These are phyloP conservation scores for Myopa tessellatipennis DNA, from an alignment of 2,888 invertebrate genomes.

Conservation along the genomic window DNA sequence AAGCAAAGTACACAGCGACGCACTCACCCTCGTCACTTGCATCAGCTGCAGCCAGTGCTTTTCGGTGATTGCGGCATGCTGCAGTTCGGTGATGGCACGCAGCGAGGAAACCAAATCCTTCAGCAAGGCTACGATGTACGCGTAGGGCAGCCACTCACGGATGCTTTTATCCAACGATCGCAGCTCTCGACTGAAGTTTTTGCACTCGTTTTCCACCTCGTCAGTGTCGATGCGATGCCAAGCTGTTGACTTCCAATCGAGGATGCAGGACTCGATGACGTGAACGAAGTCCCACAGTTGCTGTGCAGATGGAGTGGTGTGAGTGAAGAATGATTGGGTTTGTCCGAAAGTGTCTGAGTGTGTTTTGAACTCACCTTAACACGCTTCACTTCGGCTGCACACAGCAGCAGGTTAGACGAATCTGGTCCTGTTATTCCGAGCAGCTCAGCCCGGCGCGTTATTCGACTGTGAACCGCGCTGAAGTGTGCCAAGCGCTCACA, in stretches of 20 bases:
- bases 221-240: slow-evolving; percentile 97
- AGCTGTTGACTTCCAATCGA: slow-evolving; percentile 92
- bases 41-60: slow-evolving; percentile 96
- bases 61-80: slow-evolving; percentile 94
- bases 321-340: background rate
- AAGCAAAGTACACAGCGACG: background rate
- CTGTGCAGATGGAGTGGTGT: slow-evolving; percentile 60
- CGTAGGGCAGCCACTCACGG: slow-evolving; percentile 83
- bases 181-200: slow-evolving; percentile 89
- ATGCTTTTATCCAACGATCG: slow-evolving; percentile 86
- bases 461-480: slow-evolving; percentile 76
- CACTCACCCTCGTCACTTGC: slow-evolving; percentile 85
- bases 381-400: slow-evolving; percentile 81
- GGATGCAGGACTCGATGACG: slow-evolving; percentile 84
- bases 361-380: slow-evolving; percentile 72
- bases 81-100: slow-evolving; percentile 91
- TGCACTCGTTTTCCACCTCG: slow-evolving; percentile 95
- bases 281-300: slow-evolving; percentile 92
- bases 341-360: background rate
- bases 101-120: slow-evolving; percentile 94
- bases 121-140: slow-evolving; percentile 81
- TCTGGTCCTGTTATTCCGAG: slow-evolving; percentile 90
- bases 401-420: slow-evolving; percentile 80
- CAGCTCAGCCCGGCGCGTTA: slow-evolving; percentile 80
- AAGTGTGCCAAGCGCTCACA: slow-evolving; percentile 75